phyloP scores from a whole-genome alignment of 2,797 vertebrate species.

The Selene dorsalis region DNA sequence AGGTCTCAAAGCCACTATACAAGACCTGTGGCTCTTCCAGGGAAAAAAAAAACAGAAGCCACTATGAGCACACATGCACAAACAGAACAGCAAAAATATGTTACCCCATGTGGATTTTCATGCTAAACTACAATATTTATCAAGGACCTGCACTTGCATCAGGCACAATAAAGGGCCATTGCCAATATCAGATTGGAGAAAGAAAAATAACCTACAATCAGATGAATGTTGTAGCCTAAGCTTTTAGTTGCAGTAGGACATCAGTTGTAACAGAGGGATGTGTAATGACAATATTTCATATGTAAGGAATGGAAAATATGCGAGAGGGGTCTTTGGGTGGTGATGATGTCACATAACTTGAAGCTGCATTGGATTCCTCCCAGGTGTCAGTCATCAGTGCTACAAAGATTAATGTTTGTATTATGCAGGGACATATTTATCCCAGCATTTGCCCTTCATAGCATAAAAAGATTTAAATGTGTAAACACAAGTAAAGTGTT shows the following conservation, averaged over 20 bases:
- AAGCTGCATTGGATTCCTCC: conserved; percentile 27
- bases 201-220: conserved; percentile 33
- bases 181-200: conserved; percentile 22
- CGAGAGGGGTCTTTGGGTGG: not conserved
- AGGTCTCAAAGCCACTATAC: conserved; percentile 28
- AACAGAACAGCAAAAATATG: too few species aligned
- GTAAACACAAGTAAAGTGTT: too few species aligned
- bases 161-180: conserved; percentile 24
- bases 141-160: conserved; percentile 9
- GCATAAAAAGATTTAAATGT: too few species aligned
- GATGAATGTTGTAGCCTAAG: conserved; percentile 26
- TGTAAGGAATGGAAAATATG: conserved; percentile 53
- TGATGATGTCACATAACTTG: conserved; percentile 54
- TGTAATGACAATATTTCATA: conserved; percentile 64
- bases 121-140: conserved; percentile 2
- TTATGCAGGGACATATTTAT: not conserved
- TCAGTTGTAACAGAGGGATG: conserved; percentile 42
- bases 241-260: conserved; percentile 39
- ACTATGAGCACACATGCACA: conserved; percentile 2
- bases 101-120: not conserved
- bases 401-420: conserved; percentile 18
- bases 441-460: not conserved
- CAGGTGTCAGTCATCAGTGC: conserved; percentile 40
- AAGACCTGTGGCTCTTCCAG: conserved; percentile 45
- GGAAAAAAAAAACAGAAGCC: not conserved